A percentile compares a stretch with the other conserved stretches of the same genome.
Conservation (phyloP, 2,888 invertebrate genomes). For the Podotricha telesiphe region DNA sequence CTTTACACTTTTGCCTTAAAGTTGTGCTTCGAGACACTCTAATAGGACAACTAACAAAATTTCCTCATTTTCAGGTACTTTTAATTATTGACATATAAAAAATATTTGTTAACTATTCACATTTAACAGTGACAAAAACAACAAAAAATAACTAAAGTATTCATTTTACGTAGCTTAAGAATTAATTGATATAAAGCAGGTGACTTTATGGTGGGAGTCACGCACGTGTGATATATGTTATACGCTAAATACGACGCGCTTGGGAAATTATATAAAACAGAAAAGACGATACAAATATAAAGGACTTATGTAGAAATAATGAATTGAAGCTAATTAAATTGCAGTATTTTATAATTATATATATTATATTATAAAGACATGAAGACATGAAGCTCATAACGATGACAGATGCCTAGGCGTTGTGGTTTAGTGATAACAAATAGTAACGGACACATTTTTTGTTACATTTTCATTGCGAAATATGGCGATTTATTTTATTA, state of each 20-base stretch:
- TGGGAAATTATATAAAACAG: constrained; percentile 11
- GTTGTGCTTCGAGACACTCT: no score
- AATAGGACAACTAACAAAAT: no score
- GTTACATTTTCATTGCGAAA: neutral
- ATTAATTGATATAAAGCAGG: constrained; percentile 69
- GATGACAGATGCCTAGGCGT: neutral
- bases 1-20: no score
- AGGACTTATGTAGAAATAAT: neutral
- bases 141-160: constrained; percentile 27
- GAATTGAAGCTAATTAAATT: neutral
- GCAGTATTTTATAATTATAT: no score
- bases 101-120: constrained; percentile 31
- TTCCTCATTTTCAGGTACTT: no score
- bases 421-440: neutral
- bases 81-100: neutral
- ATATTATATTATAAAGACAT: no score
- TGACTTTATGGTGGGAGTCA: constrained; percentile 62
- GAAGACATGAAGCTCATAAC: neutral
- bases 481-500: no score
- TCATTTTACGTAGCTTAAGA: constrained; percentile 49
- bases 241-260: neutral
- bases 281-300: neutral
- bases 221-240: constrained; percentile 51
- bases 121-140: constrained; percentile 47
- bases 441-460: neutral